phyloP scores from a whole-genome alignment of 1,140 invertebrate species.

The Metopolophium dirhodum region DNA sequence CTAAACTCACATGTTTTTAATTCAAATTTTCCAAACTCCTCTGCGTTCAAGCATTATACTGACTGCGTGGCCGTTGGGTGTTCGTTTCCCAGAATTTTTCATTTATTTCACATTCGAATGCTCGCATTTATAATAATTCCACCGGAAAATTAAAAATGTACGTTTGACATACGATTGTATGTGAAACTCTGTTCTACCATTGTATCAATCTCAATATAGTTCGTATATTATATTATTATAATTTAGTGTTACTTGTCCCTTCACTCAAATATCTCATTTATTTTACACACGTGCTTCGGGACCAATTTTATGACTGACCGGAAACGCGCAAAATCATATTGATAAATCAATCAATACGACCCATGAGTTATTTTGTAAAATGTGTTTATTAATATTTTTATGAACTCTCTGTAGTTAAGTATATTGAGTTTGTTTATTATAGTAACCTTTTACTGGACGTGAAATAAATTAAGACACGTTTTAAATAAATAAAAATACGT shows the following conservation, averaged over 20 bases:
- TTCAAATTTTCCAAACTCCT: too few species aligned
- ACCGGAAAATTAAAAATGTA: too few species aligned
- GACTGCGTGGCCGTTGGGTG: too few species aligned
- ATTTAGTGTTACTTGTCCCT: background rate
- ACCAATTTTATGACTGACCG: background rate
- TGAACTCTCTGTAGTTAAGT: background rate
- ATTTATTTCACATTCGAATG: too few species aligned
- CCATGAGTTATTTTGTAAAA: background rate
- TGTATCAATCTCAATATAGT: background rate
- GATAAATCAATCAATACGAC: background rate
- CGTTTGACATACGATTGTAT: too few species aligned
- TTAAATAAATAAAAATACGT: slow-evolving; percentile 20
- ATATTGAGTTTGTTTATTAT: background rate
- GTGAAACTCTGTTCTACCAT: background rate
- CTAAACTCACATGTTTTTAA: too few species aligned
- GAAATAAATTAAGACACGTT: slow-evolving; percentile 2
- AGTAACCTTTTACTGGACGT: background rate
- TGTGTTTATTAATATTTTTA: slow-evolving; percentile 2
- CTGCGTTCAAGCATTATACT: too few species aligned
- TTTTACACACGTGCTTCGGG: background rate
- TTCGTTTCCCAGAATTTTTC: too few species aligned
- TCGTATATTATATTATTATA: too few species aligned
- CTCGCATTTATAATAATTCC: too few species aligned
- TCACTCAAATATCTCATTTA: background rate
- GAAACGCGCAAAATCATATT: background rate